Conservation (phyloP, 2,797 vertebrate species). For the Chaetophractus vellerosus region DNA sequence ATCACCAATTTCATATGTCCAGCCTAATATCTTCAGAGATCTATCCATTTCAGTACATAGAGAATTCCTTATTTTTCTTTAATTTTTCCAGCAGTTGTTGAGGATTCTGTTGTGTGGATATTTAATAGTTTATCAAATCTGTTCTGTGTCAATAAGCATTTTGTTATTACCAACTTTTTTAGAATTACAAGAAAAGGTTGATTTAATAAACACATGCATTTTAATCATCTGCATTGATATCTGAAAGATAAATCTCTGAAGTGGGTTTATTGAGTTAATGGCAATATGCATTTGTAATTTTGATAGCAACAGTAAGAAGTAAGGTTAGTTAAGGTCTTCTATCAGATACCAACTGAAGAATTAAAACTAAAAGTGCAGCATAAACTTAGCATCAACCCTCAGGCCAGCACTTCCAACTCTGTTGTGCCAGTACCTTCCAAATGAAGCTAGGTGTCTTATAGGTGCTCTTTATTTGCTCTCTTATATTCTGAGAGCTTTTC, state of each 20-base stretch:
- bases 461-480: not conserved
- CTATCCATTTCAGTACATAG: not conserved
- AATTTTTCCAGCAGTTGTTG: not conserved
- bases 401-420: not conserved
- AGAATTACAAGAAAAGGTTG: not conserved
- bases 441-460: not conserved
- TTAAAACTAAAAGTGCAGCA: not conserved
- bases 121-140: not conserved
- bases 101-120: not conserved
- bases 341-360: not conserved
- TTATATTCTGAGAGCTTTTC: not conserved
- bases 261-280: not conserved
- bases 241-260: not conserved
- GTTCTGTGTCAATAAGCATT: not conserved
- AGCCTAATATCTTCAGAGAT: not conserved
- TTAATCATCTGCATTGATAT: not conserved
- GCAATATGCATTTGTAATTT: not conserved
- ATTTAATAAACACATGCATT: not conserved
- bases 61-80: constrained; percentile 20
- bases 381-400: not conserved
- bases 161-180: not conserved
- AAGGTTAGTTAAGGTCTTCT: not conserved
- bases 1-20: not conserved
- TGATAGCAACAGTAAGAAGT: not conserved
- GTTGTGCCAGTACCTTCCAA: not conserved